A percentile compares a stretch with the other conserved stretches of the same genome.
phyloP scores from a whole-genome alignment of 64 coral and sea anemone genomes.

The Montipora capricornis region DNA sequence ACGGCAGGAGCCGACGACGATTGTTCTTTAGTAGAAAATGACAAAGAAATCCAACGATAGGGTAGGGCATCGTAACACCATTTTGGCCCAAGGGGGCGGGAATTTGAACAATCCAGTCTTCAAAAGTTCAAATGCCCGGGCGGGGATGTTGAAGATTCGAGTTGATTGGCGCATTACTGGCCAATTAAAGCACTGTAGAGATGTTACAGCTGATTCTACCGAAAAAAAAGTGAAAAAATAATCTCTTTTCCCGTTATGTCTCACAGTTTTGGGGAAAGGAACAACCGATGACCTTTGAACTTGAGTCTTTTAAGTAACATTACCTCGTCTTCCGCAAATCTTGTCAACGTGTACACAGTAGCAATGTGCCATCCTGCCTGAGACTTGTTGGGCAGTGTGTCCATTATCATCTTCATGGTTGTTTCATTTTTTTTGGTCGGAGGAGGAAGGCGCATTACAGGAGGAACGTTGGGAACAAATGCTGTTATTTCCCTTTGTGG shows the following conservation, averaged over 20 bases:
- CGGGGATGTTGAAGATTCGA: no score
- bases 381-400: constrained; percentile 65
- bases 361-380: constrained; percentile 78
- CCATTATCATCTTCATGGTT: constrained; percentile 73
- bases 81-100: no score
- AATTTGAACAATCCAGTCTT: no score
- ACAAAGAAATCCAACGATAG: no score
- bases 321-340: constrained; percentile 83
- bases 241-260: neutral
- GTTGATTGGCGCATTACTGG: no score
- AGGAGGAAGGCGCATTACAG: constrained; percentile 74
- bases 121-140: no score
- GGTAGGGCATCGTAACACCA: no score
- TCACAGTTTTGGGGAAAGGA: neutral
- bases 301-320: neutral
- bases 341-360: constrained; percentile 64
- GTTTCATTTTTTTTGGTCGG: constrained; percentile 73
- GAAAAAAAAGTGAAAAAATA: no score
- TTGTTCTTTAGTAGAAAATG: no score
- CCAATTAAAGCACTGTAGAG: no score
- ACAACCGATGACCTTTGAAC: neutral
- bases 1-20: no score
- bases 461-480: constrained; percentile 80
- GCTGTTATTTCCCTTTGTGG: constrained; percentile 62
- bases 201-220: no score